phyloP scores from a whole-genome alignment of 2,888 invertebrate species.

The Congeria kusceri region DNA sequence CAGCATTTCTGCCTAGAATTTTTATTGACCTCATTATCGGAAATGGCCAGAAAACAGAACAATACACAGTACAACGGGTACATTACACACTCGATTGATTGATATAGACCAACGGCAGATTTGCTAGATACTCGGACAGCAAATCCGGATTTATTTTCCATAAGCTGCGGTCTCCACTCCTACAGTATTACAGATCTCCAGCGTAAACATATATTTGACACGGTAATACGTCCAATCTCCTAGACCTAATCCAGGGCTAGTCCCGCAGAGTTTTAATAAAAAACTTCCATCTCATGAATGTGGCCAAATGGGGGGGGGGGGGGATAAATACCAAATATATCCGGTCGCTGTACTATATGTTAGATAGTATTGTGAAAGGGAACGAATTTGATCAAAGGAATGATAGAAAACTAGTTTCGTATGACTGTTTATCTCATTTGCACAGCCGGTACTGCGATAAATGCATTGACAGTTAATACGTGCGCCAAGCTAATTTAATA shows the following conservation, averaged over 20 bases:
- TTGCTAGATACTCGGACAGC: no score
- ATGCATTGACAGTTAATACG: not conserved
- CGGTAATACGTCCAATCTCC: not conserved
- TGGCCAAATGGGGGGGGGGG: not conserved
- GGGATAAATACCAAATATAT: not conserved
- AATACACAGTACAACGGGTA: no score
- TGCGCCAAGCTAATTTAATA: constrained; percentile 2
- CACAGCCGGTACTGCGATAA: not conserved
- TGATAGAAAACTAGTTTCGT: not conserved
- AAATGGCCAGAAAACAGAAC: no score
- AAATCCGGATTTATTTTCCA: no score
- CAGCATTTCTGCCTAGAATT: no score
- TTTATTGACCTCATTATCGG: no score
- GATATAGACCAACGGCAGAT: no score
- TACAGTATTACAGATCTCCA: not conserved
- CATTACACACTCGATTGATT: no score
- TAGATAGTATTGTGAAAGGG: constrained; percentile 5
- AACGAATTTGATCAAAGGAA: not conserved
- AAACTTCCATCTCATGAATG: not conserved
- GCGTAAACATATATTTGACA: constrained; percentile 11
- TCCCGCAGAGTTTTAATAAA: not conserved
- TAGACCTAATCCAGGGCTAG: not conserved
- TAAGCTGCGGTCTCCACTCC: no score
- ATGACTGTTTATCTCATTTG: not conserved
- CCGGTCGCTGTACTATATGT: not conserved